These are phyloP conservation scores for Coptotermes formosanus DNA, from an alignment of 1,140 invertebrate genomes.

Conservation along the genomic window DNA sequence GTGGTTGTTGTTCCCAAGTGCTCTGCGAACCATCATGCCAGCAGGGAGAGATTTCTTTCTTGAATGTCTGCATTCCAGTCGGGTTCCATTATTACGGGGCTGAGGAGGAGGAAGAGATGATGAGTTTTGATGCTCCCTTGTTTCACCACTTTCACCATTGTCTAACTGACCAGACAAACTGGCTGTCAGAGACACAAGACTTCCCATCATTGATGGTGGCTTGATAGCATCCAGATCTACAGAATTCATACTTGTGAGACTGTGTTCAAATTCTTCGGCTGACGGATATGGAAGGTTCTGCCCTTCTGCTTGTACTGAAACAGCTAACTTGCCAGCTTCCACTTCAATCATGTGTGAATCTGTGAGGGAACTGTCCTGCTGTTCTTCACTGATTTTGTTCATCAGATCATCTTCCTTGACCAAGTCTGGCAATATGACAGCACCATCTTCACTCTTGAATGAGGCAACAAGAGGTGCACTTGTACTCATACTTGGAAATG, in stretches of 20 bases:
- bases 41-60: conserved; percentile 68
- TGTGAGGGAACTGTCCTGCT: conserved; percentile 48
- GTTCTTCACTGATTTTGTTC: conserved; percentile 23
- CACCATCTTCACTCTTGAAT: conserved; percentile 58
- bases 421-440: conserved; percentile 46
- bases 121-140: conserved; percentile 37
- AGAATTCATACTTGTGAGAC: conserved; percentile 49
- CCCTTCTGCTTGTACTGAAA: conserved; percentile 60
- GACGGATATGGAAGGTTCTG: conserved; percentile 33
- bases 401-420: conserved; percentile 45
- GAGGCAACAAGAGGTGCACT: conserved; percentile 68
- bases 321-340: conserved; percentile 69
- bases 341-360: conserved; percentile 68
- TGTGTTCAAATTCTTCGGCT: conserved; percentile 58
- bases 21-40: conserved; percentile 65
- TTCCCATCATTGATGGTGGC: conserved; percentile 67
- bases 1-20: conserved; percentile 57
- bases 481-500: conserved; percentile 74
- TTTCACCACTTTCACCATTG: conserved; percentile 10
- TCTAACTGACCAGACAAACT: conserved; percentile 51
- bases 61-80: conserved; percentile 39
- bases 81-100: conserved; percentile 18
- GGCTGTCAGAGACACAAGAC: conserved; percentile 57
- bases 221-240: conserved; percentile 73
- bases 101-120: conserved; percentile 41